Evolutionary conservation across 2,113 vertebrate species (phyloP), one percentile per base, ranked within the genome.

Genomic region (Macaca fascicularis): DNA sequence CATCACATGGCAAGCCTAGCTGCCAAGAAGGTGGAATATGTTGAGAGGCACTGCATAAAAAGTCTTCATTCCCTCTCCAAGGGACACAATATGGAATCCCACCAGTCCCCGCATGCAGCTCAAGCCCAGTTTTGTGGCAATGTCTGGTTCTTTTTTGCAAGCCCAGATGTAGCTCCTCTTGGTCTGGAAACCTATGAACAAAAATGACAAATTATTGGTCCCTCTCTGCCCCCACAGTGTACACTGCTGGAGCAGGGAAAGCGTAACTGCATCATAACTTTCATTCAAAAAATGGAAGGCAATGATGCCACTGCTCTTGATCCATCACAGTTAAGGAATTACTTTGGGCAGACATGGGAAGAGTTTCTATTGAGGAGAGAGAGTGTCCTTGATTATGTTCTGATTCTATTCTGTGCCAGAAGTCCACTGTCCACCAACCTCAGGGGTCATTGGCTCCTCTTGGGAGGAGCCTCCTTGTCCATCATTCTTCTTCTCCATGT

Each of bases 1-100:
- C 19, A 17, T 20, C 22, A 38, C 4, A 20, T 4, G 17, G 13
- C 30, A 20, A 25, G 25, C 7, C 4, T 30, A 38, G 6, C 1
- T 67, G 32, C 6, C 45, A 64, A 32, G 10, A n/a, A 48, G 20
- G 23, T 9, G 6, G 11, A 14, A 11, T 7, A 30, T 12, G 0
- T 27, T 59, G 20, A 22, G 4, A 70, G 19, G 0, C 5, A n/a
- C 11, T 55, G 8, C 2, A 35, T 32, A 45, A 70, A 59, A 85
- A 22, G 30, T 30, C 12, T 19, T 27, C 17, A 48, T 8, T 16
- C 27, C n/a, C 14, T 48, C 6, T 9, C 16, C 45, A 55, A 45
- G 9, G 22, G 16, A 16, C 17, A 32, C 7, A 70, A 27, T 17
- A 19, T 38, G 27, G 43, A 48, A 12, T 40, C n/a, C 8, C 20